Evolutionary conservation across 1,140 invertebrate species (phyloP), one percentile per base, ranked within the genome.

Genomic region (Pseudomyrmex concolor): DNA sequence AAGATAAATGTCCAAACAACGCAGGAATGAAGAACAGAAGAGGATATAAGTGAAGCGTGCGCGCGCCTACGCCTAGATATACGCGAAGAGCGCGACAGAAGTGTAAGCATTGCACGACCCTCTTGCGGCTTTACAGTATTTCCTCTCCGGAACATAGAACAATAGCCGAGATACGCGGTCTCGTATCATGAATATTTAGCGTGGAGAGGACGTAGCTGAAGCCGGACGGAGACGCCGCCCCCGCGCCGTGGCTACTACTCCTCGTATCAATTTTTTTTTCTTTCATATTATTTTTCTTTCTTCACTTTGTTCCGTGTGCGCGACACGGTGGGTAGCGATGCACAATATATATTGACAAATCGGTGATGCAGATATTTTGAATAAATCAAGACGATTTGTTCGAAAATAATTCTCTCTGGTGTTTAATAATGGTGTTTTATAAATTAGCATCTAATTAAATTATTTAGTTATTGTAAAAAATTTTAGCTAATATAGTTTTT

Each of bases 181-280:
- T 70, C 70, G 89, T 89, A 89, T 90, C 89, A 90, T 90, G 89
- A 90, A 90, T 90, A 90, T 90, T 90, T 90, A 90, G 86, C 84
- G 83, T 83, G 67, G 80, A 64, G 66, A 73, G 84, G 78, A 72
- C 70, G 57, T 2, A 50, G 77, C 48, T 86, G 64, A 86, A 83
- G 55, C 70, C 45, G 77, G 48, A 54, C 68, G 55, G 22, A 73
- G 76, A 86, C 34, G 5, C 34, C 5, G 5, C 5, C 83, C 54
- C 85, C 62, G 48, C 83, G 59, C 85, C 62, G 48, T 13, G 51
- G 25, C 34, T 70, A 55, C 17, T 19, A 19, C 17, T 43, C 17
- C 54, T 22, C 59, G 34, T 50, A n/a, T 43, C 0, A n/a, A 12
- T 50, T 68, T 55, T 59, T 50, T 57, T 34, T n/a, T 34, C 19